Base-by-base conservation (phyloP, 2,797 vertebrate species). In the Phyllotis vaccarum region DNA sequence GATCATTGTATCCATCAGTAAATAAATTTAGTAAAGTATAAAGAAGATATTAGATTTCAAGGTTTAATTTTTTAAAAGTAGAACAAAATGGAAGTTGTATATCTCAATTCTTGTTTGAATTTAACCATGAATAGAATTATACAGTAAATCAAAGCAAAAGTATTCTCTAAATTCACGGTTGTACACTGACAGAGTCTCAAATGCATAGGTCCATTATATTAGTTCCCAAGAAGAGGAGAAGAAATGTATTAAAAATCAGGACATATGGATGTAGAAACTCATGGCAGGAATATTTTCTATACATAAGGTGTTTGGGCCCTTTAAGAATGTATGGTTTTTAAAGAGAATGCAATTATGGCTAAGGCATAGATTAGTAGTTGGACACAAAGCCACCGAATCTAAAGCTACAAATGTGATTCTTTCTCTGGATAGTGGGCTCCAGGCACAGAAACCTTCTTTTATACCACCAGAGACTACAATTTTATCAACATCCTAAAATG, bases 21-120 rank as follows among this genome's bases (percentile, higher is more conserved):
- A 91, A 70, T n/a, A 43, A 27, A 93, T 87, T 74, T 72, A 80
- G 64, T n/a, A 43, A 95, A 58, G 29, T 75, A 14, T 49, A 72
- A 72, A 83, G 37, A 81, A 46, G 37, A 93, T 56, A 24, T 22
- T 60, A 40, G 85, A 64, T 70, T 78, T 93, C 43, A 91, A 72
- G 7, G 34, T 68, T 46, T 22, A 46, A 46, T 76, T 49, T 46
- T 10, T 90, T 31, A 75, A 40, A 81, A 79, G 12, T 2, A 52
- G 64, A 17, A 24, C 62, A 79, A 16, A 81, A 74, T 1, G 80
- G 40, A 90, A n/a, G 19, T 4, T 68, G 78, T 34, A 24, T 37
- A 74, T 49, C 13, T 34, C 82, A 91, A 40, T 40, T 76, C 16
- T 6, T 79, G 3, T 40, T 40, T 66, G 58, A 83, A 34, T 56